phyloP scores from a whole-genome alignment of 2,888 invertebrate genomes.

The Pilophorus perplexus region DNA sequence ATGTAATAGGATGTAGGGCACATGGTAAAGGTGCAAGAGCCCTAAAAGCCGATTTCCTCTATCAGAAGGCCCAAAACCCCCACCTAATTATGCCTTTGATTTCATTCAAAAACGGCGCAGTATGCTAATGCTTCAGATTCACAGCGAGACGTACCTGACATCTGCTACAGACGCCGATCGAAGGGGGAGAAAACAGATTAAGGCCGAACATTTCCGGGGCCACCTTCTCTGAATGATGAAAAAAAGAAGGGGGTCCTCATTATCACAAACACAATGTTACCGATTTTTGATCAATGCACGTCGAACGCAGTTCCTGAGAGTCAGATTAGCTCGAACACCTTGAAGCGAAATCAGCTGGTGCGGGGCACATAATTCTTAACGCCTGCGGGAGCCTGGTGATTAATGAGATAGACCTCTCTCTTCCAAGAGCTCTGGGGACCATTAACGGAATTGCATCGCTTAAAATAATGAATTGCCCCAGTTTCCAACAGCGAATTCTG shows the following conservation, averaged over 20 bases:
- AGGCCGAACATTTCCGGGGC: conserved; percentile 2
- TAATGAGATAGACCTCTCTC: background rate
- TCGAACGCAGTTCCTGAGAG: background rate
- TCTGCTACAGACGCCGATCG: conserved; percentile 6
- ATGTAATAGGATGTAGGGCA: too few species aligned
- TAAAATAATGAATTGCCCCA: conserved; percentile 37
- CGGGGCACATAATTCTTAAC: conserved; percentile 4
- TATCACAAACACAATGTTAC: conserved; percentile 17
- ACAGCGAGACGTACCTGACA: background rate
- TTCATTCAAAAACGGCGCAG: too few species aligned
- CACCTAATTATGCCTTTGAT: background rate
- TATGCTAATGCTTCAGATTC: conserved; percentile 7
- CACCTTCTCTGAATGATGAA: too few species aligned
- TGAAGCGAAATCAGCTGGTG: conserved; percentile 15
- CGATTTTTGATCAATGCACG: conserved; percentile 16
- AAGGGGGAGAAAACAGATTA: conserved; percentile 1
- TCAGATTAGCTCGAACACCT: background rate
- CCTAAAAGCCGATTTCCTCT: too few species aligned
- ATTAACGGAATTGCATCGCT: conserved; percentile 33
- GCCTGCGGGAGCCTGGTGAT: background rate
- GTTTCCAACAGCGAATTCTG: conserved; percentile 18
- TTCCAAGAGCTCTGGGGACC: conserved; percentile 7
- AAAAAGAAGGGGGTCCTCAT: background rate
- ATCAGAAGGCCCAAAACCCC: too few species aligned
- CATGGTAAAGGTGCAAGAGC: too few species aligned